Evolutionary conservation across 2,797 vertebrate species (phyloP), one percentile per base, ranked within the genome.

Genomic region (Helarctos malayanus): DNA sequence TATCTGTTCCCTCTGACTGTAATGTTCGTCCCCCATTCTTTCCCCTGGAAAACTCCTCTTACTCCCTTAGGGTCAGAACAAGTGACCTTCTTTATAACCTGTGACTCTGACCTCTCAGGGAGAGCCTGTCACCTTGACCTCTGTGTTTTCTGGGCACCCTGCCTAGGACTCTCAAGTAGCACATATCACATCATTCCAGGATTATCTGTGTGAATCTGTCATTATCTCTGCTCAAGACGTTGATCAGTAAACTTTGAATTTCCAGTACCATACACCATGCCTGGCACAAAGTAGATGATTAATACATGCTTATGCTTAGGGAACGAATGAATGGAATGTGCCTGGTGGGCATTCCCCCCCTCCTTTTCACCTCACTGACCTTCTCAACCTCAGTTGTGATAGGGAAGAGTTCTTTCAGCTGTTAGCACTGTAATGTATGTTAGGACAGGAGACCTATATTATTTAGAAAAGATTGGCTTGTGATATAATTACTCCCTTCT

Each of bases 321-420:
- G 38, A 47, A 45, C 71, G 15, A 95, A 75, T 25, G 10, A 80
- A 23, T 76, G 54, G 38, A 45, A 63, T 38, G n/a, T 45, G 10
- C 4, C 13, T n/a, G 1, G 2, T n/a, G 3, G 1, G 7, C 7
- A 52, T 63, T 47, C 11, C 21, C 2, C 29, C 1, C 2, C 27
- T 38, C 1, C 27, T 19, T 32, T 35, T 56, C 7, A 18, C 38
- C 47, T 79, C 49, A 19, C 56, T 85, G 75, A 57, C 21, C 49
- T 81, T 82, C 3, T 29, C 23, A 11, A 14, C 45, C 59, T 89
- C 69, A 52, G 8, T 6, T 68, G 89, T 56, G 21, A 56, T 84
- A 23, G 2, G 35, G 45, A 79, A 11, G 80, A 76, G 35, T 16
- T 29, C 9, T 54, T 89, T 73, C 52, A 63, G 19, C 23, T 82